Evolutionary conservation across 2,113 vertebrate species (phyloP), one percentile per base, ranked within the genome.

Genomic region (Pteropus alecto): DNA sequence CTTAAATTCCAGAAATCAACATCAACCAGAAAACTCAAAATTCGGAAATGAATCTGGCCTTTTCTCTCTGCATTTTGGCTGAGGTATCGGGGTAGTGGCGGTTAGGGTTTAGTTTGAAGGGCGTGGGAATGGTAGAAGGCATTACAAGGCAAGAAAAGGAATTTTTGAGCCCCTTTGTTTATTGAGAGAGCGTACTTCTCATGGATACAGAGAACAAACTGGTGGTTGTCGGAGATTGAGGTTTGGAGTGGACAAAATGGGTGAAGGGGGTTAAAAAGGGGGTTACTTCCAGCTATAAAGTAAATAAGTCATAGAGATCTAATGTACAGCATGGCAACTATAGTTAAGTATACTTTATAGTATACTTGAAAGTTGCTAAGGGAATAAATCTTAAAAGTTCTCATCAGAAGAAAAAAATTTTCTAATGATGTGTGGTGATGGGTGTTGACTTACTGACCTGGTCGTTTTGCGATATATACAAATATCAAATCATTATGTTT

Each of bases 91-190:
- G 7, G 38, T 12, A 18, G 26, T 65, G 24, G 76, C 86, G 9
- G n/a, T 35, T n/a, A 28, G 7, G 54, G 14, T 46, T 93, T 63
- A 33, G 24, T 68, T n/a, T 87, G 70, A 51, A 60, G 63, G 24
- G 26, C 35, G 14, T 1, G 6, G 41, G 1, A 21, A 12, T 51
- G 13, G 3, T 67, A 19, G 71, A 92, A 41, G 61, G 21, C 28
- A 38, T 82, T 65, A 11, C 3, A 1, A 28, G 46, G 33, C 33
- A 38, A n/a, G 87, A 22, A 11, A 46, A 54, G 16, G 7, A 3
- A 46, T 28, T 14, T 41, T 41, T n/a, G 22, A 33, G 2, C 2
- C 4, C 0, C 63, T 35, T 65, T 56, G 24, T 65, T 48, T 15
- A 33, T 14, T 88, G 92, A 61, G 56, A 30, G 79, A 54, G 5